phyloP scores from a whole-genome alignment of 37 sponge, comb jelly and placozoan species.

The Spongia lamella region DNA sequence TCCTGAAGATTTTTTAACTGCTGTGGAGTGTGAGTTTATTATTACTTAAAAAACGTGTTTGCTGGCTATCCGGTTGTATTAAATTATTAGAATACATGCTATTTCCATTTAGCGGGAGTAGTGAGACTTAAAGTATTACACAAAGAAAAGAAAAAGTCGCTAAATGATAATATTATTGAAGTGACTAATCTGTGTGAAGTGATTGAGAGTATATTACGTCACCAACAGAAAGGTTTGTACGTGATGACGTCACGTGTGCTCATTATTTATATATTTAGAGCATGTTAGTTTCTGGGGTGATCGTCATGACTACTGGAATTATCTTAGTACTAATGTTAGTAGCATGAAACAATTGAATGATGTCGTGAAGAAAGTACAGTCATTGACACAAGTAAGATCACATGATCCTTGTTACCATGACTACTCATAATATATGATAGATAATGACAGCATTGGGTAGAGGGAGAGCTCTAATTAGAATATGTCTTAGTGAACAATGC shows the following conservation, averaged over 20 bases:
- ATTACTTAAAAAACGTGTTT: too few species aligned
- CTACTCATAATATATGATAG: slow-evolving; percentile 14
- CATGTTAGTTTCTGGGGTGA: slow-evolving; percentile 83
- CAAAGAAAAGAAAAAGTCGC: slow-evolving; percentile 7
- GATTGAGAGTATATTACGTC: slow-evolving; percentile 58
- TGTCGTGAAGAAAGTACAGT: slow-evolving; percentile 47
- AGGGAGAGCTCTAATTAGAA: slow-evolving; percentile 68
- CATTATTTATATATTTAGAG: slow-evolving; percentile 32
- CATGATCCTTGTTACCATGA: too few species aligned
- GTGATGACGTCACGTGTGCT: neutral
- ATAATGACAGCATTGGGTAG: slow-evolving; percentile 57
- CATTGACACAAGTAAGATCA: slow-evolving; percentile 45
- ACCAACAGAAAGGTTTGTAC: slow-evolving; percentile 68
- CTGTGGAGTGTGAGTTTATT: slow-evolving; percentile 49
- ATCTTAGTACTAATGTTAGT: slow-evolving; percentile 44
- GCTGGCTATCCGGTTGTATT: too few species aligned
- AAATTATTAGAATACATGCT: too few species aligned
- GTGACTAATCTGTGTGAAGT: slow-evolving; percentile 54
- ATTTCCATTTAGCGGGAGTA: slow-evolving; percentile 56
- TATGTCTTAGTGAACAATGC: slow-evolving; percentile 59
- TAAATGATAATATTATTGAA: slow-evolving; percentile 54
- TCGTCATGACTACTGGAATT: slow-evolving; percentile 73
- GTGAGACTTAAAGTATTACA: slow-evolving; percentile 57
- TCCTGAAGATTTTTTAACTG: slow-evolving; percentile 55
- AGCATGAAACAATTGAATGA: slow-evolving; percentile 52